Base-by-base conservation (phyloP, 2,888 invertebrate species). In the Hemithea aestivaria region DNA sequence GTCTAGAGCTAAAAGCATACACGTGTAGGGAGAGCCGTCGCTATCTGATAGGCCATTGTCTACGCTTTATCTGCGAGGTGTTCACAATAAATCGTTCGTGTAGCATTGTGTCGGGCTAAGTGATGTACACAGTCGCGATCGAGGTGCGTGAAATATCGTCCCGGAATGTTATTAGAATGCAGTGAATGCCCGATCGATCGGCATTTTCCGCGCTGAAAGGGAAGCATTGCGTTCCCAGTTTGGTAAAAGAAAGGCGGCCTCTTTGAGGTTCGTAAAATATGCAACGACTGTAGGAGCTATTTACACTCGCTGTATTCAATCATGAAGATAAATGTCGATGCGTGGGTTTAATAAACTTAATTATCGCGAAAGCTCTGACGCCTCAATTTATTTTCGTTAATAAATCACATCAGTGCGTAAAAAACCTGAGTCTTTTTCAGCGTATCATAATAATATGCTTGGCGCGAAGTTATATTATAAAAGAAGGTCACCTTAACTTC, bases 1-100 rank as follows among this genome's bases (percentile, higher is more conserved):
- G 80, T 71, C 73, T 75, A 63, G 63, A 54, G 70, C 75, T 84
- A 81, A 84, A 80, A 84, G 85, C 85, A 83, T 80, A 84, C 83
- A 83, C 84, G 67, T 84, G 85, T 83, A 58, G 56, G 49, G 51
- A 65, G 72, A 70, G 67, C 66, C 64, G 46, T 53, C 62, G 68
- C 66, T 66, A 75, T 77, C 75, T 65, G 77, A 76, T 78, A 73
- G 71, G 57, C 78, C 68, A 82, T 84, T 85, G 85, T 84, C 83
- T 81, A 71, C 62, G 65, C 69, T 71, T 78, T 81, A 82, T 83
- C 82, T 67, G 64, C 53, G 58, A 56, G 66, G 58, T 79, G 78
- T 77, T 77, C 66, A 70, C 79, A 73, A 84, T 85, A 85, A 83
- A 84, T 84, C 73, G 69, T 79, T 61, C 70, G 53, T 81, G 82